Evolutionary conservation across 1,140 invertebrate genomes (phyloP), one percentile per base, ranked within the genome.

Genomic region (Meteorus sp.): DNA sequence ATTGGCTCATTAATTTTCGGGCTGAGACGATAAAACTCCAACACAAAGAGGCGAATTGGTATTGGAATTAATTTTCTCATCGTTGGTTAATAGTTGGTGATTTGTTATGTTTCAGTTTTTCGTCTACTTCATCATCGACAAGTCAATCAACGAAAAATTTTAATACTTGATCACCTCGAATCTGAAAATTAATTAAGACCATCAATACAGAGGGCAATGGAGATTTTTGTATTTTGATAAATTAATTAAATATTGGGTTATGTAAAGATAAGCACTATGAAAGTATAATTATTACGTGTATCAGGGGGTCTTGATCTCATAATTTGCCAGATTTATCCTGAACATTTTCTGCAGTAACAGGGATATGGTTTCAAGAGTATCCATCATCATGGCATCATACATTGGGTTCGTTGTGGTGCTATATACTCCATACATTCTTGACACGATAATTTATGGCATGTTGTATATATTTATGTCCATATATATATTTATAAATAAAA

Each of bases 291-390:
- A 23, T 45, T 0, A 45, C 2, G 11, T 33, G 11, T 33, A 33
- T 33, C 29, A 11, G 29, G 6, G 29, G 29, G 11, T 33, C 11
- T 33, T 7, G 6, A 33, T 33, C 6, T 33, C 11, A 33, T 33
- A 33, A 33, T 33, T 33, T 11, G n/a, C 9, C 11, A 25, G 43
- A 44, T 47, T 23, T 51, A 43, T 13, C 1, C 37, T 29, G 22
- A 9, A 31, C 56, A 13, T 31, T 37, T 2, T n/a, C 22, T 39
- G 23, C 17, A 17, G 44, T 33, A 67, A 74, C 71, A 74, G 64
- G 67, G 61, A 65, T 73, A 72, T 72, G 72, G 70, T 75, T 74
- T 75, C 71, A 75, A 63, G 64, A 66, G 67, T 61, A 72, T 75
- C 69, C 63, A 74, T 74, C 66, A 71, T 69, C 56, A 66, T 61